Evolutionary conservation across 2,888 invertebrate species (phyloP), one percentile per base, ranked within the genome.

Genomic region (Kuschelorhynchus macadamiae): DNA sequence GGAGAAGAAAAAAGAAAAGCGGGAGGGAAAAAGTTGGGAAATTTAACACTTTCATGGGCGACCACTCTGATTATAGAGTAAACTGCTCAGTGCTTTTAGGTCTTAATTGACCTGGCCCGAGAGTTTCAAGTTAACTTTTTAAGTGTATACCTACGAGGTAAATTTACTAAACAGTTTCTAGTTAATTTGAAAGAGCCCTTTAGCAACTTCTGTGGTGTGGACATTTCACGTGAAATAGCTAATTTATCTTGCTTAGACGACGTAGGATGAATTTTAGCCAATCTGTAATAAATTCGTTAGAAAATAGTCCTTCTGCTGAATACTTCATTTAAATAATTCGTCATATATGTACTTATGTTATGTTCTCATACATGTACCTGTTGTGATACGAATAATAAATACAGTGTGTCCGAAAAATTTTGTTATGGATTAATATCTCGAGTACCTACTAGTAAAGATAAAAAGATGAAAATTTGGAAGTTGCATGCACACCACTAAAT

Each of bases 21-120:
- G 17, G 17, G 42, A 57, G 52, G 21, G 56, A 61, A 67, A 63
- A 67, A 67, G 56, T 67, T 67, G 67, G 67, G 52, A 67, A 67
- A 67, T 67, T 67, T 30, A 57, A 67, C 67, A 67, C 67, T 67
- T 63, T 57, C 67, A 62, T 49, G 62, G 67, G 41, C 57, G 33
- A 56, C 50, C 60, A 66, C 66, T 66, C 67, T 67, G 62, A 67
- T 67, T 67, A 67, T 62, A 57, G 67, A 63, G 67, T 62, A 62
- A 62, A 62, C 55, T 62, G 62, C 56, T 67, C 21, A 36, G 56
- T 50, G 67, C 62, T 62, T 62, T 62, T 52, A 53, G 52, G 50
- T 63, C 67, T 63, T 67, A 67, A 67, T 67, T 67, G 67, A 67
- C 50, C 67, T 20, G 32, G 33, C 30, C 47, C 30, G 49, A 59